Base-by-base conservation (phyloP, 2,888 invertebrate genomes). In the Apamea crenata region DNA sequence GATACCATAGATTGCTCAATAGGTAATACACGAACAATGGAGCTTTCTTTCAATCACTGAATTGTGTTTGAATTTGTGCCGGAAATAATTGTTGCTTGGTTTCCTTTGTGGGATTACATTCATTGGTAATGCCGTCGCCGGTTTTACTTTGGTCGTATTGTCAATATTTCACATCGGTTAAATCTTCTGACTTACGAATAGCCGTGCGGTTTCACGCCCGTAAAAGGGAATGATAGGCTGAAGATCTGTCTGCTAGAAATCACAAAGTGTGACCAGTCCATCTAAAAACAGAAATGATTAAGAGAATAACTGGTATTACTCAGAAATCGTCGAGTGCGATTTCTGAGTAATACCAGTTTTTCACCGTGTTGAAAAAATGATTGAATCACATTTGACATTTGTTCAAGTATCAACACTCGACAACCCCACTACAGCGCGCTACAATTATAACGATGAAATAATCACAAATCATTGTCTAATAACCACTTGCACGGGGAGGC, bases 391-490 rank as follows among this genome's bases (percentile, higher is more conserved):
- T n/a, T 86, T 65, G 40, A n/a, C 36, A 68, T 67, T 61, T 66
- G 72, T 77, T 77, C 76, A 84, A 77, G 84, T 78, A 71, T 85
- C 84, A 87, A 76, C 87, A 76, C 65, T 69, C n/a, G 16, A 69
- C 72, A 66, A 47, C 44, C 76, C 63, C 40, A 66, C 32, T 32
- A 65, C 18, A 71, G 16, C 8, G 53, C 59, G 50, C 66, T 74
- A 82, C 67, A 78, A 85, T 84, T 82, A 80, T 78, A 79, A 82
- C 75, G 83, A 87, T 44, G 59, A 68, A 84, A 88, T 88, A 85
- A 87, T 87, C 85, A 74, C 78, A 74, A 74, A 56, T 79, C 78
- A 81, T 83, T 83, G 85, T 67, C 29, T 70, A 66, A 56, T 59
- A 70, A 40, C 66, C 56, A 10, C 8, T 16, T 25, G 83, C 25